phyloP scores from a whole-genome alignment of 1,140 invertebrate genomes.

The Pachyrhynchus sulphureomaculatus region DNA sequence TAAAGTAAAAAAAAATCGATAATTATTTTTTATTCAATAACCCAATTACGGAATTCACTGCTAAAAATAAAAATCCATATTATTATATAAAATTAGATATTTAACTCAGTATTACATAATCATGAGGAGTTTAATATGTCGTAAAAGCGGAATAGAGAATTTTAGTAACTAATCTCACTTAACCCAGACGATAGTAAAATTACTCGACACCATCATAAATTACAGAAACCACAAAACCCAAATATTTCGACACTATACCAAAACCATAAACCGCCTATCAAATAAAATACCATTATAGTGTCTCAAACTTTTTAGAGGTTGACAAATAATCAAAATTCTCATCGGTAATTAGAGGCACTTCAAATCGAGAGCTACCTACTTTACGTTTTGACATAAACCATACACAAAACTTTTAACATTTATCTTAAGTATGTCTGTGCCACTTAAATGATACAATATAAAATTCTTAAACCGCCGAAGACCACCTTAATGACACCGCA shows the following conservation, averaged over 20 bases:
- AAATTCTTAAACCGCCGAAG: neutral
- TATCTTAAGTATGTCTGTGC: conserved; percentile 19
- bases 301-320: conserved; percentile 9
- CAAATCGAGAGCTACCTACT: conserved; percentile 10
- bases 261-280: neutral
- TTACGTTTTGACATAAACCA: conserved; percentile 24
- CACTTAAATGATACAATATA: conserved; percentile 11
- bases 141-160: too few relatives aligned
- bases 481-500: conserved; percentile 22
- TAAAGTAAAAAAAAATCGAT: too few relatives aligned
- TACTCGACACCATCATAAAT: too few relatives aligned
- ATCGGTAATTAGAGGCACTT: conserved; percentile 16
- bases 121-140: too few relatives aligned
- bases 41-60: too few relatives aligned
- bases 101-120: too few relatives aligned
- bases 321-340: conserved; percentile 20
- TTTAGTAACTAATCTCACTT: too few relatives aligned
- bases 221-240: too few relatives aligned
- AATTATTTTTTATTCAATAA: too few relatives aligned
- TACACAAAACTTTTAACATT: neutral
- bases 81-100: too few relatives aligned
- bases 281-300: neutral
- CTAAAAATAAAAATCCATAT: too few relatives aligned
- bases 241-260: neutral
- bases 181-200: too few relatives aligned